phyloP scores from a whole-genome alignment of 2,888 invertebrate species.

The Drosophila monieri region DNA sequence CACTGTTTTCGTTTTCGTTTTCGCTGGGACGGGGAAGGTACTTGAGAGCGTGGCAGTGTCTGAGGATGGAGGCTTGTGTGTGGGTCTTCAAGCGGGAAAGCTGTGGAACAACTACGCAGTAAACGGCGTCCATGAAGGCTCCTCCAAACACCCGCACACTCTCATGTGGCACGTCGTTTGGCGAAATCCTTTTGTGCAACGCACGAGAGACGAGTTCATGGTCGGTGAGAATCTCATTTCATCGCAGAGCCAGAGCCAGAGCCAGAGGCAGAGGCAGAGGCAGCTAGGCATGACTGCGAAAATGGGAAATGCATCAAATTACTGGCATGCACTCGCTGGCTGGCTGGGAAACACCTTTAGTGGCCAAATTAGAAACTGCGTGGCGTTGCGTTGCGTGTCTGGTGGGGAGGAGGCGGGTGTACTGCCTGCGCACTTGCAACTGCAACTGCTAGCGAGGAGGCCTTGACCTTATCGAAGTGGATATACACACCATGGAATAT shows the following conservation, averaged over 20 bases:
- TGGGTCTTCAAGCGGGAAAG: constrained; percentile 31
- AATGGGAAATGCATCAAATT: constrained; percentile 61
- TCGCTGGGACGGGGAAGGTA: constrained; percentile 41
- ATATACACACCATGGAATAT: constrained; percentile 16
- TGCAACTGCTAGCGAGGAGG: constrained; percentile 4
- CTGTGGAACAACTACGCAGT: constrained; percentile 67
- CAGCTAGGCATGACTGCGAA: constrained; percentile 57
- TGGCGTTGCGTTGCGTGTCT: constrained; percentile 39
- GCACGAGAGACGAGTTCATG: constrained; percentile 60
- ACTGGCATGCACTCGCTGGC: constrained; percentile 46
- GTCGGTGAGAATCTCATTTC: constrained; percentile 49
- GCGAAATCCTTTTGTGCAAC: constrained; percentile 54
- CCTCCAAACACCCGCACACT: background rate
- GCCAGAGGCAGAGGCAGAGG: too few species aligned
- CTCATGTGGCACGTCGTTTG: constrained; percentile 28
- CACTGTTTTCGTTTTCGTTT: constrained; percentile 52
- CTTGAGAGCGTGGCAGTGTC: constrained; percentile 58
- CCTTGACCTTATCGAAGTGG: constrained; percentile 35
- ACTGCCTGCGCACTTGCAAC: constrained; percentile 17
- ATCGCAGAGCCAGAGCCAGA: too few species aligned
- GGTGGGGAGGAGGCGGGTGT: too few species aligned
- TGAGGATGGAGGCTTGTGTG: constrained; percentile 32
- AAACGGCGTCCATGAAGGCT: constrained; percentile 55
- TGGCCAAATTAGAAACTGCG: constrained; percentile 40
- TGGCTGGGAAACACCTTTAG: constrained; percentile 5